Evolutionary conservation across 2,113 vertebrate species (phyloP).

Genomic region (Cyanoderma ruficeps): DNA sequence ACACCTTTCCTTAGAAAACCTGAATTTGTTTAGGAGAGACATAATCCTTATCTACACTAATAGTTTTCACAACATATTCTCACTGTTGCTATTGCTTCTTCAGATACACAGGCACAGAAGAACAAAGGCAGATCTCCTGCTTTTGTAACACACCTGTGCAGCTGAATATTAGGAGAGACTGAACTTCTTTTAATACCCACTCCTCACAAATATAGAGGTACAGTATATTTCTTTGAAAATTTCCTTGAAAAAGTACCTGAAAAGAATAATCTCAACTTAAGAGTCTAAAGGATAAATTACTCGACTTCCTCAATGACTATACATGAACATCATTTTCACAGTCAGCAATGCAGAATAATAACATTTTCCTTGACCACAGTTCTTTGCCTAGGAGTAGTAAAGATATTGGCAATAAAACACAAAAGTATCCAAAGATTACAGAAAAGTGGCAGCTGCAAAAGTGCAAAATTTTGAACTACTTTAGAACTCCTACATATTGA

Average conservation of each 20-base stretch:
- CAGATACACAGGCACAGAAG: background rate
- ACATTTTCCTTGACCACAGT: background rate
- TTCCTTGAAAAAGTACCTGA: background rate
- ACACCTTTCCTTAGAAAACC: background rate
- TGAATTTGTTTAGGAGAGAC: background rate
- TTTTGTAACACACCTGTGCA: background rate
- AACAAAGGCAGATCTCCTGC: background rate
- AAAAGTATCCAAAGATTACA: background rate
- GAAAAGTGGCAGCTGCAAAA: background rate
- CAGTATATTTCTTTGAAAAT: background rate
- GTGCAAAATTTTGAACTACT: background rate
- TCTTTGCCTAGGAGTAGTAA: background rate
- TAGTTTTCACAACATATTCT: background rate
- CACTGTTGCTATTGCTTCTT: background rate
- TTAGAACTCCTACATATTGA: background rate
- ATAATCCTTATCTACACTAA: background rate
- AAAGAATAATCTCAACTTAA: background rate
- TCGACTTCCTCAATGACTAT: background rate
- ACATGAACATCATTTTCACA: background rate
- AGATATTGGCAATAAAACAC: background rate
- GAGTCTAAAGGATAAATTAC: background rate
- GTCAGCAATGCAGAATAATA: background rate
- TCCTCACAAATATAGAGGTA: accelerated
- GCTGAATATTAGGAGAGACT: background rate
- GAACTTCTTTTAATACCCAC: background rate